phyloP scores from a whole-genome alignment of 92 coral and sea anemone genomes.

The Umimayanthus kanabou region DNA sequence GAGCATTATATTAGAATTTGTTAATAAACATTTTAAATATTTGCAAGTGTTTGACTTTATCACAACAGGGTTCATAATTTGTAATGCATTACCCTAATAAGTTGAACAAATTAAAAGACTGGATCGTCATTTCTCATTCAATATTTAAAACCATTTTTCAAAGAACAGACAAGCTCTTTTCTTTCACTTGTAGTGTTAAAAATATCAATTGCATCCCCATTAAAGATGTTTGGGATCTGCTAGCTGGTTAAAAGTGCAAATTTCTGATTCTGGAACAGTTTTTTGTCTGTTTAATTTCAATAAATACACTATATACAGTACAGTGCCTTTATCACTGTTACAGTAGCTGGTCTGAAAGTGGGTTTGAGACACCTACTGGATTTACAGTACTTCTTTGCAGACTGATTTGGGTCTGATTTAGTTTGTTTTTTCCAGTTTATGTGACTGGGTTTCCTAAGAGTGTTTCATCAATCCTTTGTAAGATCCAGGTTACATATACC shows the following conservation, averaged over 20 bases:
- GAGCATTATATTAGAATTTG: slow-evolving; percentile 23
- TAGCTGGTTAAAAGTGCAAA: neutral
- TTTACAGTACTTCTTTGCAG: neutral
- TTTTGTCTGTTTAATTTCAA: too few species aligned
- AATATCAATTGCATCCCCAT: neutral
- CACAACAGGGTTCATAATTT: slow-evolving; percentile 8
- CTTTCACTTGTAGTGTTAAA: neutral
- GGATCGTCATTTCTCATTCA: neutral
- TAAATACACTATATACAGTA: too few species aligned
- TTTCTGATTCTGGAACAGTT: neutral
- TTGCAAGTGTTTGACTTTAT: slow-evolving; percentile 11
- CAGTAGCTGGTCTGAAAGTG: neutral
- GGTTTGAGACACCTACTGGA: neutral
- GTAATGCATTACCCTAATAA: neutral
- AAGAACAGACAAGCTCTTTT: neutral
- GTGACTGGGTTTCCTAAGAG: neutral
- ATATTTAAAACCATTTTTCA: neutral
- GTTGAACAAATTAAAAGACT: neutral
- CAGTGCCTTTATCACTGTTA: neutral
- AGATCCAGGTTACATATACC: neutral
- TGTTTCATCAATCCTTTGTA: neutral
- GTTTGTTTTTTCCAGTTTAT: neutral
- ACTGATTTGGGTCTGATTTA: neutral
- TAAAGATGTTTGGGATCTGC: neutral
- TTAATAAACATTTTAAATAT: slow-evolving; percentile 34